These are phyloP conservation scores for Pteronotus mesoamericanus DNA, from an alignment of 2,797 vertebrate genomes.

Conservation along the genomic window DNA sequence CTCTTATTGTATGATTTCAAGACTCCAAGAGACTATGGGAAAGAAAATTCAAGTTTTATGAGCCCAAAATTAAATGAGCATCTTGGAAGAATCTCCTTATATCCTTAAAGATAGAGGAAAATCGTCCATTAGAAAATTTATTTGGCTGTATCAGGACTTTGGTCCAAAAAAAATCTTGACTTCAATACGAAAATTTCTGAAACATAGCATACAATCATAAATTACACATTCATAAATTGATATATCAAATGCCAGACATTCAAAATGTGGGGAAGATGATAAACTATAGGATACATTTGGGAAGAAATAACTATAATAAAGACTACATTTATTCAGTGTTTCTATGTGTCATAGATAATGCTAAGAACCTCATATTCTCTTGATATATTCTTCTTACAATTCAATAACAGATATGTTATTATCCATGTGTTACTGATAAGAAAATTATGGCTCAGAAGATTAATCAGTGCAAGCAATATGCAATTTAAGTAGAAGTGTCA, in stretches of 20 bases:
- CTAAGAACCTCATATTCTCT: not conserved
- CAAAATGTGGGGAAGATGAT: conserved; percentile 23
- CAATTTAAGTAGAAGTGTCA: not conserved
- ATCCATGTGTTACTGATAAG: not conserved
- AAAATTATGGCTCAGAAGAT: not conserved
- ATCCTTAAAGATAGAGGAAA: conserved; percentile 11
- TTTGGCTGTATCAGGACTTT: not conserved
- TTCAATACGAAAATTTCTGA: not conserved
- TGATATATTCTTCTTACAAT: not conserved
- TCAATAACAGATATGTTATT: not conserved
- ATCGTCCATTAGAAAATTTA: not conserved
- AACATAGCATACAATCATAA: not conserved
- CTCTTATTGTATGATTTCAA: not conserved
- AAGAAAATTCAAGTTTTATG: conserved; percentile 21
- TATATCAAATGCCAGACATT: not conserved
- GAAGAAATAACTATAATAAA: not conserved
- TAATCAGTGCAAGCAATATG: not conserved
- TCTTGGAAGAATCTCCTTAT: not conserved
- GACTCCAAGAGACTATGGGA: not conserved
- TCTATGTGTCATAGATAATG: not conserved
- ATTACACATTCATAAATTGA: not conserved
- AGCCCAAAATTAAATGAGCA: not conserved
- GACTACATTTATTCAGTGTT: not conserved
- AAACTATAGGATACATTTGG: not conserved
- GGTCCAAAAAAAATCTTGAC: not conserved